These are phyloP conservation scores for Heliconius charithonia DNA, from an alignment of 2,888 invertebrate genomes.

Conservation along the genomic window DNA sequence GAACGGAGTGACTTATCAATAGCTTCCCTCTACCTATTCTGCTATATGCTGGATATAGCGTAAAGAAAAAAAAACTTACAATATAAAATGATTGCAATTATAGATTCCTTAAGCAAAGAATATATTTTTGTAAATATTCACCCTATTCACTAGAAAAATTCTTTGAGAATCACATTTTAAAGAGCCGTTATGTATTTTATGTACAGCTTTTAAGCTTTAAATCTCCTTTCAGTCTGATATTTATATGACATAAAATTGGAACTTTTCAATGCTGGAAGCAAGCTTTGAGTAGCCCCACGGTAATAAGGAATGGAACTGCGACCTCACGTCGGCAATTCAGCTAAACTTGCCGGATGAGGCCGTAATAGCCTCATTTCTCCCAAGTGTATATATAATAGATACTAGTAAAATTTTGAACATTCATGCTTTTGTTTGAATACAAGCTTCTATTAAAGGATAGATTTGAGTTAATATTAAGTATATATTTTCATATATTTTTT, in stretches of 20 bases:
- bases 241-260: slow-evolving; percentile 20
- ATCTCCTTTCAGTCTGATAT: background rate
- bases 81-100: too few species aligned
- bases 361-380: slow-evolving; percentile 52
- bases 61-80: too few species aligned
- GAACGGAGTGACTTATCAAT: too few species aligned
- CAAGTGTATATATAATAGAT: slow-evolving; percentile 44
- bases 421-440: background rate
- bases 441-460: background rate
- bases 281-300: slow-evolving; percentile 40
- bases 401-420: slow-evolving; percentile 29
- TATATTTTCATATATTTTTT: too few species aligned
- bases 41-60: too few species aligned
- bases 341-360: slow-evolving; percentile 57
- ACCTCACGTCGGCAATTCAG: slow-evolving; percentile 60
- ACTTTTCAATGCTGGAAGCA: slow-evolving; percentile 31
- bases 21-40: too few species aligned
- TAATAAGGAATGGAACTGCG: slow-evolving; percentile 54
- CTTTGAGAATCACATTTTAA: slow-evolving; percentile 1
- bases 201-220: slow-evolving; percentile 15
- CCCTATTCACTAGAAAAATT: background rate
- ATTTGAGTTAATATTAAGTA: background rate
- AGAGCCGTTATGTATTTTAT: background rate
- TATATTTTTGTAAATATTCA: background rate
- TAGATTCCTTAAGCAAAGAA: too few species aligned